Evolutionary conservation across 2,797 vertebrate genomes (phyloP).

Genomic region (Crenichthys baileyi): DNA sequence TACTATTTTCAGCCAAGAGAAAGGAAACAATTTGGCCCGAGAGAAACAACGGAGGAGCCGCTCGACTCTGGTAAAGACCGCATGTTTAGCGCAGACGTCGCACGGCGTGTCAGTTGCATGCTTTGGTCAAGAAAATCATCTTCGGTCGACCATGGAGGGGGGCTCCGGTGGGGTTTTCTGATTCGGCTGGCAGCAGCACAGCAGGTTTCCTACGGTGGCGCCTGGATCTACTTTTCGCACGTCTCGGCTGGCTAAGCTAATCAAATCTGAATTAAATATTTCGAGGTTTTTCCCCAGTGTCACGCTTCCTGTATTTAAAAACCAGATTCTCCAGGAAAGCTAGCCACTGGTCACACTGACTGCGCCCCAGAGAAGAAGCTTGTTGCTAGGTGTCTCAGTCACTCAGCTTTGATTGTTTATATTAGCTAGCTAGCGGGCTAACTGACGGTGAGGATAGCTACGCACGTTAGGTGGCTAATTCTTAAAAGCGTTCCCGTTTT

Average conservation of each 20-base stretch:
- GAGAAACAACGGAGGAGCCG: constrained; percentile 72
- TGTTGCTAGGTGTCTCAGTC: constrained; percentile 14
- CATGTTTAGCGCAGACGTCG: neutral
- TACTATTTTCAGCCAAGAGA: constrained; percentile 68
- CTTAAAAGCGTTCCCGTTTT: neutral
- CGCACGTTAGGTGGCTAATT: constrained; percentile 48
- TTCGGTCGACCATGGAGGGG: constrained; percentile 56
- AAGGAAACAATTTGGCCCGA: constrained; percentile 44
- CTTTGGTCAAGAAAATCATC: constrained; percentile 58
- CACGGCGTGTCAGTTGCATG: constrained; percentile 17
- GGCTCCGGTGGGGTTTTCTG: constrained; percentile 74
- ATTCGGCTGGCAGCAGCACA: constrained; percentile 68
- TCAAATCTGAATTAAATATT: constrained; percentile 52
- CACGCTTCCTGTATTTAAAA: neutral
- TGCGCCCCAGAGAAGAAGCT: rapidly evolving
- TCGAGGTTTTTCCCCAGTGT: constrained; percentile 18
- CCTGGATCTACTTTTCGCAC: constrained; percentile 78
- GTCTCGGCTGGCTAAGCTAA: constrained; percentile 68
- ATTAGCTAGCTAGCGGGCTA: constrained; percentile 73
- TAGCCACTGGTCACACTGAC: rapidly evolving
- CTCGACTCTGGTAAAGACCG: constrained; percentile 70
- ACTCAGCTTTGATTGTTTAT: constrained; percentile 74
- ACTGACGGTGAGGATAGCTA: constrained; percentile 59
- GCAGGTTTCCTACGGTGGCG: constrained; percentile 74
- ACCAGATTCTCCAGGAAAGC: neutral